Conservation (phyloP, 2,797 vertebrate genomes). For the Clarias platycephalus region DNA sequence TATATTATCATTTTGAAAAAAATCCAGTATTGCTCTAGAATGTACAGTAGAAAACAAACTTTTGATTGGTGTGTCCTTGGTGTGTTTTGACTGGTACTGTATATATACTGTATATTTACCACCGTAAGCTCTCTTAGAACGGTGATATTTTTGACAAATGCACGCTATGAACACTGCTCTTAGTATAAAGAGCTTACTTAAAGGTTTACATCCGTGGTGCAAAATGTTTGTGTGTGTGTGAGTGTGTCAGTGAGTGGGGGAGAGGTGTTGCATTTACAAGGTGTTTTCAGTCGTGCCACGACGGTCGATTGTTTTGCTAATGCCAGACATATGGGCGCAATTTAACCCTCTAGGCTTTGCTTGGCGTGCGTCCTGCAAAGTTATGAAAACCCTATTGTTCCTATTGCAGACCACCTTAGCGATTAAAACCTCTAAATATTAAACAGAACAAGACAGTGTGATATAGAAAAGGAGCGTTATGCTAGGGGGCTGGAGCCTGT, state of each 20-base stretch:
- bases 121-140: neutral
- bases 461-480: neutral
- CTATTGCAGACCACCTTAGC: neutral
- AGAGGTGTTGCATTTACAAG: slow-evolving; percentile 36
- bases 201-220: neutral
- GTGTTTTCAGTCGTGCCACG: slow-evolving; percentile 49
- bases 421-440: neutral
- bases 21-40: too few relatives aligned
- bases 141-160: neutral
- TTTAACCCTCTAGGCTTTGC: slow-evolving; percentile 43
- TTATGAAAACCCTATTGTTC: slow-evolving; percentile 39
- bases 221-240: neutral
- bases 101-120: neutral
- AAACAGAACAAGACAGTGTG: neutral
- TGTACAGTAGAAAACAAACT: too few relatives aligned
- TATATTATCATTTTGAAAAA: too few relatives aligned
- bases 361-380: slow-evolving; percentile 25
- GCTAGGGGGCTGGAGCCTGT: neutral
- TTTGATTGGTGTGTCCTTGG: too few relatives aligned
- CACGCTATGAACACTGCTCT: neutral
- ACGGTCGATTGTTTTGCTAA: slow-evolving; percentile 29
- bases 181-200: neutral
- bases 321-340: slow-evolving; percentile 34
- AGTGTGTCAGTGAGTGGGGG: neutral
- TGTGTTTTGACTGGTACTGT: too few relatives aligned